Evolutionary conservation across 2,113 vertebrate species (phyloP), one percentile per base, ranked within the genome.

Genomic region (Corythaeola cristata): DNA sequence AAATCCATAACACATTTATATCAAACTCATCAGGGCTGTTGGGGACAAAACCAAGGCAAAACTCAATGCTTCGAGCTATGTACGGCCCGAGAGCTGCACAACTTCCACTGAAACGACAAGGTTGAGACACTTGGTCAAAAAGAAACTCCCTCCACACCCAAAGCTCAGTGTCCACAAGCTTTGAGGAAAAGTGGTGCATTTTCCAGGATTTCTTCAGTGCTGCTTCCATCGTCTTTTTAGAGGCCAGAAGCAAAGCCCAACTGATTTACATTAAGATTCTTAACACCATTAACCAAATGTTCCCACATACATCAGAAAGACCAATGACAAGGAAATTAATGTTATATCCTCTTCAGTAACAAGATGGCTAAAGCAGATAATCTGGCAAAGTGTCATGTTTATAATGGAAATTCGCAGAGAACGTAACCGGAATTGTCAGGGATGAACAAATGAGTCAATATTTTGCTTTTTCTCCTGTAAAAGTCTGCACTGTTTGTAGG

Each of bases 321-420:
- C 15, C 33, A 90, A 14, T 45, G 73, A 90, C 73, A 89, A 87
- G 91, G 76, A 93, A 93, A 96, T 94, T 75, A 83, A 86, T 74
- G 30, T 12, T 37, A 66, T 10, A 69, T 60, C 44, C 73, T 56
- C 87, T 56, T 71, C 92, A 53, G 74, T 12, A 77, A 67, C 92
- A 88, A 23, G 94, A 93, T 86, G 92, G 85, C 89, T 90, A 41
- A 76, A 86, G 85, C 78, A 88, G 94, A 95, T 94, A 88, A 83
- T 30, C 67, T 50, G 73, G 78, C 81, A 86, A 28, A 76, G 63
- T 33, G 53, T 83, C 73, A 5, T 77, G 66, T 55, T 91, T 76
- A 16, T 39, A 88, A 85, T 74, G 80, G 90, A 74, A 88, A 67
- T 69, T 32, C n/a, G 39, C 71, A 83, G 78, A 73, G 66, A 77